These are phyloP conservation scores for Chrysodeixis includens DNA, from an alignment of 2,888 invertebrate genomes.

Conservation along the genomic window DNA sequence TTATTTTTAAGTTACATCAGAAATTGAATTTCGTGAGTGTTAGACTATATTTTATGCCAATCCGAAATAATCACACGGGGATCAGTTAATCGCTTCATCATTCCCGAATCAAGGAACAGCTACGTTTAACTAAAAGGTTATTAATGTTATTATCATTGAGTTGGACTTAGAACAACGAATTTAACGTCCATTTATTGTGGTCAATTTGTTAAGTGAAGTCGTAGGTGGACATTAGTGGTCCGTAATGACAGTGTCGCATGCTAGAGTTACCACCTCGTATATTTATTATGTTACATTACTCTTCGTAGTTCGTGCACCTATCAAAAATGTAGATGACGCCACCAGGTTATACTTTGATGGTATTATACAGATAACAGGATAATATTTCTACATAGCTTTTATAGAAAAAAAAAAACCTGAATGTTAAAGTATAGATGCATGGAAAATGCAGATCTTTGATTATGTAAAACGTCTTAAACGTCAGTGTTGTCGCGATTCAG, in stretches of 20 bases:
- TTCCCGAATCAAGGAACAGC: slow-evolving; percentile 7
- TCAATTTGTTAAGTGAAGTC: slow-evolving; percentile 84
- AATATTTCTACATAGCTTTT: background rate
- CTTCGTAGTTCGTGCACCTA: slow-evolving; percentile 40
- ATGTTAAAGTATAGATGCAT: no score
- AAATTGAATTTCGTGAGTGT: no score
- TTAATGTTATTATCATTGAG: slow-evolving; percentile 44
- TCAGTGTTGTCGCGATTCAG: background rate
- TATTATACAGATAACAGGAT: background rate
- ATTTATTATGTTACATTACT: slow-evolving; percentile 69
- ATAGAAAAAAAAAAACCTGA: background rate
- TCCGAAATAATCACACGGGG: background rate
- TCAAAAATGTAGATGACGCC: slow-evolving; percentile 14
- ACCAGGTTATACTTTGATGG: slow-evolving; percentile 5
- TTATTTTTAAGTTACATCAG: no score
- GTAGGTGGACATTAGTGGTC: slow-evolving; percentile 74
- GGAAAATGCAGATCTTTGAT: background rate
- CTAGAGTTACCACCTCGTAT: slow-evolving; percentile 64
- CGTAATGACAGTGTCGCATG: slow-evolving; percentile 83
- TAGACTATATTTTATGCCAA: background rate
- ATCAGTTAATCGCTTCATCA: slow-evolving; percentile 15
- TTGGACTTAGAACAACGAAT: slow-evolving; percentile 41
- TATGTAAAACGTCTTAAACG: background rate
- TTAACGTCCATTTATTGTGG: slow-evolving; percentile 66
- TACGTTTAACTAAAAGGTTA: slow-evolving; percentile 38